These are phyloP conservation scores for Psettodes erumei DNA, from an alignment of 2,113 vertebrate genomes.

Conservation along the genomic window DNA sequence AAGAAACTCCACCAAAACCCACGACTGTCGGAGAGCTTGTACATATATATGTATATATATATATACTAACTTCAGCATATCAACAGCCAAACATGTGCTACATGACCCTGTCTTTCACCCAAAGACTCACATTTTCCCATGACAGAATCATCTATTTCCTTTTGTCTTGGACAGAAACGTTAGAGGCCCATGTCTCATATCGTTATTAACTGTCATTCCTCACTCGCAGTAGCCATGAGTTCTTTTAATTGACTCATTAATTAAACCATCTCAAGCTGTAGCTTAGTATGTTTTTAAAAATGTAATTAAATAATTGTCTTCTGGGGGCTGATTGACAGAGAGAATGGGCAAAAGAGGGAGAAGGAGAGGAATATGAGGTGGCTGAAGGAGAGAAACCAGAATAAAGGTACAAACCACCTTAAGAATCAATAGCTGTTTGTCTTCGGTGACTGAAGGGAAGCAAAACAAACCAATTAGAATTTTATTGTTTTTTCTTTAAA, in stretches of 20 bases:
- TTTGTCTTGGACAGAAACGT: conserved; percentile 10
- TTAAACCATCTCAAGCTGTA: conserved; percentile 31
- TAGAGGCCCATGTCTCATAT: background rate
- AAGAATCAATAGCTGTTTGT: background rate
- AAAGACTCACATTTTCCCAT: background rate
- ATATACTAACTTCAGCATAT: no score
- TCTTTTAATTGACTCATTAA: conserved; percentile 43
- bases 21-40: background rate
- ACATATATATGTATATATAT: no score
- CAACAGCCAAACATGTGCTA: no score
- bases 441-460: background rate
- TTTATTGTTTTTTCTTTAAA: background rate
- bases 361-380: background rate
- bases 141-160: background rate
- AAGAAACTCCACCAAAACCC: background rate
- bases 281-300: conserved; percentile 35
- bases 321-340: conserved; percentile 14
- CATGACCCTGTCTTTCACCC: background rate
- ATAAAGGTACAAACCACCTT: background rate
- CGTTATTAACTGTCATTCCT: background rate
- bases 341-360: conserved; percentile 10
- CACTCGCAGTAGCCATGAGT: conserved; percentile 30
- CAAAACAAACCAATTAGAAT: background rate
- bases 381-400: background rate
- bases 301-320: conserved; percentile 60